Evolutionary conservation across 1,140 invertebrate genomes (phyloP), one percentile per base, ranked within the genome.

Genomic region (Lutraria rhynchaena): DNA sequence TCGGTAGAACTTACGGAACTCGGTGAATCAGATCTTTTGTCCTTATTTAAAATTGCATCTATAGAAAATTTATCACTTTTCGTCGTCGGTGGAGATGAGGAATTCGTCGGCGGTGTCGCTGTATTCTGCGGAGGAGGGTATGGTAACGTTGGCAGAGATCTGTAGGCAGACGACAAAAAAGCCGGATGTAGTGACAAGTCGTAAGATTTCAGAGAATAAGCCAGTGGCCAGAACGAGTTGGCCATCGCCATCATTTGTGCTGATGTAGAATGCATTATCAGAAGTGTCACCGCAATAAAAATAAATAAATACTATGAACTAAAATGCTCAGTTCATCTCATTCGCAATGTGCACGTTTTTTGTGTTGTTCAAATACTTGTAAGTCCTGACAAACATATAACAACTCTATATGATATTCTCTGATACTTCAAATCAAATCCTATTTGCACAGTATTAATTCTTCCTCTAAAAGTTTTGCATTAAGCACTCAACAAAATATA

Each of bases 191-290:
- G 27, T 15, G 73, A 75, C 19, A 75, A 51, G 57, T 75, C 73
- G 33, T 75, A 75, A 3, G 73, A 75, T 61, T 75, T 75, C 57
- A 75, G n/a, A 3, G 73, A 75, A 46, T 75, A 75, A 29, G 73
- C 73, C 17, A 75, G 51, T 5, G 73, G 73, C 73, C 73, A 75
- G 27, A 75, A 75, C 1, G 73, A 44, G 22, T 75, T 75, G 31
- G 73, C 73, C 73, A 75, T 75, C 9, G 73, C 73, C 35, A 75
- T 37, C 73, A 75, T 75, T 13, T 75, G 73, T 19, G 73, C 73
- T 22, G 73, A 75, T 44, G 15, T 63, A 22, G 57, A 57, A 27
- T 75, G 73, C 73, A 75, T 75, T 61, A 0, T 60, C 24, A 29
- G 31, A 35, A 53, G 0, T 65, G 15, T 41, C 37, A 7, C 15